Conservation (phyloP, 2,113 vertebrate species). For the Notechis scutatus region DNA sequence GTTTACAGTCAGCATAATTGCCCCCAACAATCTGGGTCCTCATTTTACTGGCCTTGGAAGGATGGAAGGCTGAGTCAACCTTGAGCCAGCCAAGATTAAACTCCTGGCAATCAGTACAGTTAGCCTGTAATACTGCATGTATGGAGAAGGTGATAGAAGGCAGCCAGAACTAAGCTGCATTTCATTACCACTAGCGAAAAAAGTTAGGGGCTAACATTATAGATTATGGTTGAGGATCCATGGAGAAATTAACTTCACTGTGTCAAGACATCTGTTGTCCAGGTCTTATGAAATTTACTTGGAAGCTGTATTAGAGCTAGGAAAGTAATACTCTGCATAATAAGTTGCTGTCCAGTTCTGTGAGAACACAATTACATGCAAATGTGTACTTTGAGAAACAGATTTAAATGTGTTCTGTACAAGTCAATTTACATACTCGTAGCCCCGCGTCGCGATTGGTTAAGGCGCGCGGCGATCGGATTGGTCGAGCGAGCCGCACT, state of each 20-base stretch:
- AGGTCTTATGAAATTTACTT: not conserved
- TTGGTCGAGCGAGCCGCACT: too few relatives aligned
- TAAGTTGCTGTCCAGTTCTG: not conserved
- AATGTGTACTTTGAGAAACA: not conserved
- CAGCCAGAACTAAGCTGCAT: not conserved
- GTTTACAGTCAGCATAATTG: not conserved
- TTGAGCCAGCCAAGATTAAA: not conserved
- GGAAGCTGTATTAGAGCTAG: not conserved
- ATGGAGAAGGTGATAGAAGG: not conserved
- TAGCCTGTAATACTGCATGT: not conserved
- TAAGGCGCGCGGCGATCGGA: too few relatives aligned
- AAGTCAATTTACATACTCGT: too few relatives aligned
- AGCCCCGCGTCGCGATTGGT: too few relatives aligned
- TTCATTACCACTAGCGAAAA: not conserved
- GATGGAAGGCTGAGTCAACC: not conserved
- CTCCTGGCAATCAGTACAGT: not conserved
- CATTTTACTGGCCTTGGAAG: not conserved
- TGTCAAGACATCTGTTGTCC: not conserved
- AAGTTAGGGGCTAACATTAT: not conserved
- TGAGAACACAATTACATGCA: not conserved
- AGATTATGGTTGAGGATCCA: not conserved
- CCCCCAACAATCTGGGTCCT: not conserved
- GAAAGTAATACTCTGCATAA: not conserved
- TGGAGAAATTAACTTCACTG: not conserved
- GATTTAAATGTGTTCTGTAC: not conserved